Base-by-base conservation (phyloP, 2,888 invertebrate genomes). In the Pharmacophagus antenor region DNA sequence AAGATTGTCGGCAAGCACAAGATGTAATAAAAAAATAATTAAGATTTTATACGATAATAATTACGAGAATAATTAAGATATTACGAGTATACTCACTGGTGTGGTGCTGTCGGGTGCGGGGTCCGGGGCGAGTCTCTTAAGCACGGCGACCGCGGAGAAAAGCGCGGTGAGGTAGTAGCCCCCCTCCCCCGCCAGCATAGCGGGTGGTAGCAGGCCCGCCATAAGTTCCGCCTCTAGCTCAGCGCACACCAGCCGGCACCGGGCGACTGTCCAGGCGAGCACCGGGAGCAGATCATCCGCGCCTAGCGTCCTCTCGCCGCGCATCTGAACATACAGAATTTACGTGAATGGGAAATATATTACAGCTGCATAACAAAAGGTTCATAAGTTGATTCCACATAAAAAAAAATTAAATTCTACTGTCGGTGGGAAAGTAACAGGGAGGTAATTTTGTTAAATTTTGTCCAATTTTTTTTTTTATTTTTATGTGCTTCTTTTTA, bases 191-290 rank as follows among this genome's bases (percentile, higher is more conserved):
- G 96, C 96, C 52, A 98, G 91, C 55, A 98, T 85, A 0, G 97
- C 97, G 1, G 97, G 97, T 62, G 98, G 98, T 37, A 99, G 90
- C 42, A 99, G 91, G 2, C 95, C 98, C 92, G 98, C 98, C 97
- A 99, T 99, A 79, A 98, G 96, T 78, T 98, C 98, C 0, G 98
- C 97, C 80, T 99, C 98, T 60, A 98, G 94, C 87, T 99, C 98
- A 0, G 97, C 98, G 27, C 97, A 95, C 7, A 98, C 95, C 71
- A 98, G 94, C 37, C 96, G 95, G 68, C 96, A 96, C 64, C 96
- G 95, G 1, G 98, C 96, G 67, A 99, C 92, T 10, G 98, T 95
- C 94, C 96, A 98, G 58, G 98, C 97, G 52, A 99, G 93, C 59
- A 98, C 93, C 0, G 98, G 98, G 58, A 99, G 92, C 65, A 98